phyloP scores from a whole-genome alignment of 2,888 invertebrate species.

The Smittia aterrima region DNA sequence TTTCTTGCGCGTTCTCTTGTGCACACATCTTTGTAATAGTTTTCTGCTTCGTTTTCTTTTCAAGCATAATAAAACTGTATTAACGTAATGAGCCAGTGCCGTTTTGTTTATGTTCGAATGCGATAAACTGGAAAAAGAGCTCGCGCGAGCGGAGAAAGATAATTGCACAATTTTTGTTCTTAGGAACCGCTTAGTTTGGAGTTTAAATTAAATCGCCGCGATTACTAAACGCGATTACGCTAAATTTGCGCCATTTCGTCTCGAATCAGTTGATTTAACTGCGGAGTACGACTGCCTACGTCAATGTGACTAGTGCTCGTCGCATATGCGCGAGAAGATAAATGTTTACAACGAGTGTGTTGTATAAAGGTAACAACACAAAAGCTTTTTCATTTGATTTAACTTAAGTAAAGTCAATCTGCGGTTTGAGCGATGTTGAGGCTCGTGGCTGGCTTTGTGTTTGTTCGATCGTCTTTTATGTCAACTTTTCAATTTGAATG shows the following conservation, averaged over 20 bases:
- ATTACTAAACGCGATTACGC: background rate
- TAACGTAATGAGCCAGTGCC: conserved; percentile 33
- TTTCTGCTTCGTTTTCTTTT: conserved; percentile 6
- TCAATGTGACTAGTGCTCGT: background rate
- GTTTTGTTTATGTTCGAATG: conserved; percentile 36
- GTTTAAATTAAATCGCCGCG: background rate
- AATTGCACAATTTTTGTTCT: conserved; percentile 16
- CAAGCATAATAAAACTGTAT: conserved; percentile 38
- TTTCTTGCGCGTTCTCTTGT: conserved; percentile 24
- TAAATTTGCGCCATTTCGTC: background rate
- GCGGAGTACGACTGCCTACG: background rate
- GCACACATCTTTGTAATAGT: background rate
- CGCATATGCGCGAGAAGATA: background rate
- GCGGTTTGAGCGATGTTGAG: background rate
- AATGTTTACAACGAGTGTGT: background rate
- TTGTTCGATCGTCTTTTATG: background rate
- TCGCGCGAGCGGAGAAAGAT: background rate
- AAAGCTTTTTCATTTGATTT: background rate
- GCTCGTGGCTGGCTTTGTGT: conserved; percentile 2
- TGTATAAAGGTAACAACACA: background rate
- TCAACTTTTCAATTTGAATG: conserved; percentile 12
- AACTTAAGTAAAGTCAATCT: background rate
- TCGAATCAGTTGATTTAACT: background rate
- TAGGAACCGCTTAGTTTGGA: conserved; percentile 9
- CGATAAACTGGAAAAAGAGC: conserved; percentile 9